These are phyloP conservation scores for Corythoichthys intestinalis DNA, from an alignment of 2,113 vertebrate species.

Conservation along the genomic window DNA sequence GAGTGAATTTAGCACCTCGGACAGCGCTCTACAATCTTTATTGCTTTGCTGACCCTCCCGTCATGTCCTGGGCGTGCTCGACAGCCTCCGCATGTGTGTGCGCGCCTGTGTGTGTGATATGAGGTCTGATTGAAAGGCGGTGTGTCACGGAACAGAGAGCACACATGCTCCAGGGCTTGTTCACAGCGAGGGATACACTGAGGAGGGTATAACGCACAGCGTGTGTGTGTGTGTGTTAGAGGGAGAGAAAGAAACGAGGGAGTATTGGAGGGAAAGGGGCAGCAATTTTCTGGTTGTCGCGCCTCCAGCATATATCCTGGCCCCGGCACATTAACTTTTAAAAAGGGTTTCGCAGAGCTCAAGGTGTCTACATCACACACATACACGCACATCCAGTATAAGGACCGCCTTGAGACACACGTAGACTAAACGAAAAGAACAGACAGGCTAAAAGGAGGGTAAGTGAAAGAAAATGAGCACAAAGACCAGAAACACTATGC, in stretches of 20 bases:
- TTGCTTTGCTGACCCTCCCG: constrained; percentile 97
- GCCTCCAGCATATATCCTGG: constrained; percentile 89
- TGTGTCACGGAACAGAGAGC: constrained; percentile 96
- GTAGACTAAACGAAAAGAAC: constrained; percentile 53
- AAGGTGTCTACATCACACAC: constrained; percentile 70
- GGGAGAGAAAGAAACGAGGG: constrained; percentile 44
- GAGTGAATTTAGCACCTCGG: constrained; percentile 99
- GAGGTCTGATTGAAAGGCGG: constrained; percentile 99
- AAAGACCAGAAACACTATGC: constrained; percentile 30
- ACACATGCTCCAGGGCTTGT: constrained; percentile 95
- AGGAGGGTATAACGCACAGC: constrained; percentile 65
- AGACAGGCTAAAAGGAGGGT: constrained; percentile 51
- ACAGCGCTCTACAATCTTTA: constrained; percentile 99
- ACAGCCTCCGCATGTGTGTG: constrained; percentile 73
- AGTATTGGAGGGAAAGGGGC: constrained; percentile 76
- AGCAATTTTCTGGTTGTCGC: constrained; percentile 97
- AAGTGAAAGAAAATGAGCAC: constrained; percentile 52
- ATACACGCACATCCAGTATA: constrained; percentile 44
- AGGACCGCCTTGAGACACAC: constrained; percentile 62
- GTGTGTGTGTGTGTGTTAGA: constrained; percentile 41
- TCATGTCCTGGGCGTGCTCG: constrained; percentile 84
- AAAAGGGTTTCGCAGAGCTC: constrained; percentile 81
- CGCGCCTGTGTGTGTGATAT: constrained; percentile 72
- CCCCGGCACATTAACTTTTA: constrained; percentile 86
- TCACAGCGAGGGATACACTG: constrained; percentile 88